phyloP scores from a whole-genome alignment of 2,797 vertebrate species.

The Pristis pectinata region DNA sequence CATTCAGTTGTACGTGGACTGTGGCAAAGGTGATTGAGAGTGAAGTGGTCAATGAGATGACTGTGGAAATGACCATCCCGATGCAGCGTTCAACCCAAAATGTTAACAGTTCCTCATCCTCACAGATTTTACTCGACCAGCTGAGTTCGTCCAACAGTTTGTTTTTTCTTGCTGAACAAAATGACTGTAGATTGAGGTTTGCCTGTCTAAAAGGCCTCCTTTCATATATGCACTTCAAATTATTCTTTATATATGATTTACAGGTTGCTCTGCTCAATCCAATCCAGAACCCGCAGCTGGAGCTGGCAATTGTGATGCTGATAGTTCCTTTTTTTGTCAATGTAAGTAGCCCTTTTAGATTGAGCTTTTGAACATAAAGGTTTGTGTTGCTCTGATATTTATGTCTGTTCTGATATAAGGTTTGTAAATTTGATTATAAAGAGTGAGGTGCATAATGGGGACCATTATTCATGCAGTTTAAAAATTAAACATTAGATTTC shows the following conservation, averaged over 20 bases:
- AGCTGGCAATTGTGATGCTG: slow-evolving; percentile 95
- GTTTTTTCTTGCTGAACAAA: too few relatives aligned
- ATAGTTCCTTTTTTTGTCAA: slow-evolving; percentile 99
- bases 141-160: too few relatives aligned
- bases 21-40: neutral
- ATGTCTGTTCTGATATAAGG: neutral
- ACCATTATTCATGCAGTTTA: neutral
- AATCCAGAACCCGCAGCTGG: slow-evolving; percentile 83
- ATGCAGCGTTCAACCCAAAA: too few relatives aligned
- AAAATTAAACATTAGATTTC: neutral
- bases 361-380: neutral
- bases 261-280: slow-evolving; percentile 87
- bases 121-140: too few relatives aligned
- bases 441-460: neutral
- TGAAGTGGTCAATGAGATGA: neutral
- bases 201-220: neutral
- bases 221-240: neutral
- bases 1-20: neutral
- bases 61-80: too few relatives aligned
- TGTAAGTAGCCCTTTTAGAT: slow-evolving; percentile 63
- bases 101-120: too few relatives aligned
- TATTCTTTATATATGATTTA: slow-evolving; percentile 44
- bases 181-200: neutral
- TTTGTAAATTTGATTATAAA: neutral
- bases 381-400: neutral